These are phyloP conservation scores for Shargacucullia verbasci DNA, from an alignment of 2,888 invertebrate genomes.

Conservation along the genomic window DNA sequence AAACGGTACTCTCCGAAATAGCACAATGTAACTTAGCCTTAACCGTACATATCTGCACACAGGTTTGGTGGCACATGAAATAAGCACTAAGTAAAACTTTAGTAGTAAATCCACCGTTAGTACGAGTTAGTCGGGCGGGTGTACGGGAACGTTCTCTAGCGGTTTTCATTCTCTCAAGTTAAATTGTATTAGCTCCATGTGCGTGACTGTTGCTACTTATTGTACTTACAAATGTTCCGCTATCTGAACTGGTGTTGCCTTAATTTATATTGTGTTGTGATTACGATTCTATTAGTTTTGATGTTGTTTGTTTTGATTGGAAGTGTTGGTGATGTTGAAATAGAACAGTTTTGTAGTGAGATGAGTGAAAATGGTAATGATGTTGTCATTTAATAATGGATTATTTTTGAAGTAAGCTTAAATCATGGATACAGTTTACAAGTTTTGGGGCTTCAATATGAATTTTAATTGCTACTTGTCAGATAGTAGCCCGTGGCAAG, in stretches of 20 bases:
- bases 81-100: conserved; percentile 54
- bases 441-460: too few species aligned
- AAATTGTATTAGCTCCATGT: conserved; percentile 67
- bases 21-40: conserved; percentile 12
- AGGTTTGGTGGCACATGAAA: conserved; percentile 45
- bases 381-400: too few species aligned
- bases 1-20: too few species aligned
- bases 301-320: conserved; percentile 11
- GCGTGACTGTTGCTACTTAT: conserved; percentile 57
- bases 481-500: too few species aligned
- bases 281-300: conserved; percentile 43
- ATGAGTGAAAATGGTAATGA: background rate
- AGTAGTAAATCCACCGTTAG: conserved; percentile 54
- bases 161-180: conserved; percentile 61
- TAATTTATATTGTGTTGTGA: conserved; percentile 52
- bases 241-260: conserved; percentile 51
- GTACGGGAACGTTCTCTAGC: conserved; percentile 43
- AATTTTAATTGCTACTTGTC: too few species aligned
- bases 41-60: conserved; percentile 32
- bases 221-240: conserved; percentile 45
- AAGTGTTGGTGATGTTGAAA: conserved; percentile 1
- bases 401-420: too few species aligned
- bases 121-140: conserved; percentile 50
- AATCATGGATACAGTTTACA: too few species aligned
- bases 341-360: background rate